Conservation (phyloP, 37 sponge, comb jelly and placozoan genomes). For the Tethya wilhelma region DNA sequence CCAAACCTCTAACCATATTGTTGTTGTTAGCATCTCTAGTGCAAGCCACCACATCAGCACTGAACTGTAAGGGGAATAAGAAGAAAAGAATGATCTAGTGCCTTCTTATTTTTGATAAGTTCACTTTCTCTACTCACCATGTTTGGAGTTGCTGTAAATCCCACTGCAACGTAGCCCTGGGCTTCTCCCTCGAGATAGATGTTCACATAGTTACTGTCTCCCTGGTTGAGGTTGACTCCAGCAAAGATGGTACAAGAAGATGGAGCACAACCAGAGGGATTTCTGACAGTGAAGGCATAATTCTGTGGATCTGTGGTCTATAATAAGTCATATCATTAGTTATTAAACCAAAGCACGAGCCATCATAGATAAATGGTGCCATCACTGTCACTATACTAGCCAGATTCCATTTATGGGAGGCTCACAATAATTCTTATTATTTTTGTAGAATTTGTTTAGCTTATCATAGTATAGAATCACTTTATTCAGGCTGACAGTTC, state of each 20-base stretch:
- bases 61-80: constrained; percentile 16
- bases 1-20: background rate
- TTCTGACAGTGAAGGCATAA: background rate
- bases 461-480: too few relatives aligned
- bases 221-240: background rate
- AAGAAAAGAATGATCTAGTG: too few relatives aligned
- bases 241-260: constrained; percentile 9
- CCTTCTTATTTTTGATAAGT: too few relatives aligned
- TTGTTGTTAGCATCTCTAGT: background rate
- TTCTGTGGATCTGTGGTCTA: too few relatives aligned
- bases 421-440: too few relatives aligned
- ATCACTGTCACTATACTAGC: too few relatives aligned
- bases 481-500: too few relatives aligned
- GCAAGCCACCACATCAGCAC: constrained; percentile 27
- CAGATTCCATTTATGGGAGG: too few relatives aligned
- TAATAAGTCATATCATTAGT: background rate
- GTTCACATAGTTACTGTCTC: constrained; percentile 15
- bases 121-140: too few relatives aligned
- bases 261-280: constrained; percentile 13
- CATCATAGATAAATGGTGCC: too few relatives aligned
- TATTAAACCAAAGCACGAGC: too few relatives aligned
- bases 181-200: constrained; percentile 33
- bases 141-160: constrained; percentile 14
- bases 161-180: constrained; percentile 44
- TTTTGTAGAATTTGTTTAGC: too few relatives aligned